Evolutionary conservation across 2,888 invertebrate genomes (phyloP).

Genomic region (Caenorhabditis virilis): DNA sequence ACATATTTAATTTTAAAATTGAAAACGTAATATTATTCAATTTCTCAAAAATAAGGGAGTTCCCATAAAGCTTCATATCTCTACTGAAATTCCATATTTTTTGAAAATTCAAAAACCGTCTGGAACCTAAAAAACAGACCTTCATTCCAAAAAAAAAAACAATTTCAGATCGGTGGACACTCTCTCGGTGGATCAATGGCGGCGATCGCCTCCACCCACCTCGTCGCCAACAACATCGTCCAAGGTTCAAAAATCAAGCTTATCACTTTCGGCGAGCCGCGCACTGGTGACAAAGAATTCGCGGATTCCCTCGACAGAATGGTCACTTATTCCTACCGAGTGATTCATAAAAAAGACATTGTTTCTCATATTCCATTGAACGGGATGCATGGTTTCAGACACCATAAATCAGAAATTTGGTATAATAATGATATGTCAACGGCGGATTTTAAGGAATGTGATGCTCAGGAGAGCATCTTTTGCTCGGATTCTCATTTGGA

Average conservation of each 20-base stretch:
- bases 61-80: too few species aligned
- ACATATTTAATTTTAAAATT: too few species aligned
- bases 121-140: too few species aligned
- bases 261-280: slow-evolving; percentile 59
- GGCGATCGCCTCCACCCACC: slow-evolving; percentile 42
- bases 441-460: slow-evolving; percentile 37
- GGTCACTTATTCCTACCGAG: slow-evolving; percentile 45
- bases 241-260: slow-evolving; percentile 28
- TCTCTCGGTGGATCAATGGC: slow-evolving; percentile 58
- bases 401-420: slow-evolving; percentile 51
- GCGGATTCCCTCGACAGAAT: slow-evolving; percentile 44
- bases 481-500: slow-evolving; percentile 39
- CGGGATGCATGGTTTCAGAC: slow-evolving; percentile 41
- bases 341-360: slow-evolving; percentile 46
- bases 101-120: too few species aligned
- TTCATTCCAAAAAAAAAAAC: too few species aligned
- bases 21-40: too few species aligned
- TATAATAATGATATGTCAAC: slow-evolving; percentile 55
- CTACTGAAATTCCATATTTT: too few species aligned
- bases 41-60: too few species aligned
- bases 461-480: slow-evolving; percentile 35
- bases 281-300: slow-evolving; percentile 52
- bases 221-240: slow-evolving; percentile 31
- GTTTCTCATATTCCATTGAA: slow-evolving; percentile 51
- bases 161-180: slow-evolving; percentile 42